phyloP scores from a whole-genome alignment of 2,113 vertebrate genomes.

The Tursiops truncatus region DNA sequence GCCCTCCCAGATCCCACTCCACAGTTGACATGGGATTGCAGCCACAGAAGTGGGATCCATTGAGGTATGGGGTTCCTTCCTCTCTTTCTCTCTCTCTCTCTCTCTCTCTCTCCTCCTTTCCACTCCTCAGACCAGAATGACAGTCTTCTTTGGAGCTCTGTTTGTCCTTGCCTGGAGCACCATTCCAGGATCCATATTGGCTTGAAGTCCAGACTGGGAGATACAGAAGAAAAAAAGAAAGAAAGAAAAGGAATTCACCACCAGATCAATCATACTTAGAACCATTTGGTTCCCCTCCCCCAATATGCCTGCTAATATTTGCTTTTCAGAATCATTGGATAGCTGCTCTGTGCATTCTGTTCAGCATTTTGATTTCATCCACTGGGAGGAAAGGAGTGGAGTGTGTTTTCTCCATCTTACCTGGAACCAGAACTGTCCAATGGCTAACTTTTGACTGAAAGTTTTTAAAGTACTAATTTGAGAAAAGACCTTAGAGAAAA shows the following conservation, averaged over 20 bases:
- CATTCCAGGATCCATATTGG: neutral
- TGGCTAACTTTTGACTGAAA: neutral
- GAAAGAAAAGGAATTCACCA: neutral
- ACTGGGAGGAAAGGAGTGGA: neutral
- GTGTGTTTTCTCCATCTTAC: neutral
- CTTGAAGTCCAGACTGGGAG: neutral
- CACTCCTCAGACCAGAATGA: neutral
- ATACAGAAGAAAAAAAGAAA: neutral
- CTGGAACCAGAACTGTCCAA: neutral
- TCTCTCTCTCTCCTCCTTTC: neutral
- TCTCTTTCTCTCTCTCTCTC: neutral
- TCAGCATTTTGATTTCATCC: accelerated
- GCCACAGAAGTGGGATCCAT: accelerated
- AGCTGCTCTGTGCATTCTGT: too few relatives aligned
- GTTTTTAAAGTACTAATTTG: neutral
- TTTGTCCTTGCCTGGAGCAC: neutral
- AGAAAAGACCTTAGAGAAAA: neutral
- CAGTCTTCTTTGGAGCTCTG: too few relatives aligned
- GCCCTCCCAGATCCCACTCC: neutral
- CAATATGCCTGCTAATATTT: too few relatives aligned
- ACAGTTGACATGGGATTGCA: too few relatives aligned
- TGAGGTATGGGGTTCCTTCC: too few relatives aligned
- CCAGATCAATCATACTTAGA: too few relatives aligned
- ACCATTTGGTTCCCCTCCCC: too few relatives aligned
- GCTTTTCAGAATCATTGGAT: neutral